Evolutionary conservation across 2,888 invertebrate species (phyloP).

Genomic region (Dicyrtoma fusca): DNA sequence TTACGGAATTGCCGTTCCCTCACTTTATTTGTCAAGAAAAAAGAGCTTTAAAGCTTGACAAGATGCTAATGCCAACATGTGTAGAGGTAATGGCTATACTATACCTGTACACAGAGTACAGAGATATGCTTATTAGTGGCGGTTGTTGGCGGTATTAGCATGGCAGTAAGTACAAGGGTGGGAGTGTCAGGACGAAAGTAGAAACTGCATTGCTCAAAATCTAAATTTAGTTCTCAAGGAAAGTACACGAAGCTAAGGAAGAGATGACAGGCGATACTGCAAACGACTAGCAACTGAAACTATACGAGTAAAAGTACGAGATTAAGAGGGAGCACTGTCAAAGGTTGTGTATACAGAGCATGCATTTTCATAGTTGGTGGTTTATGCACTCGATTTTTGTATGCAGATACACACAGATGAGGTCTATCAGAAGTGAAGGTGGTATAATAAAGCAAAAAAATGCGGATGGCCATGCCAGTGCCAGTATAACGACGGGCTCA

Average conservation of each 20-base stretch:
- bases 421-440: no score
- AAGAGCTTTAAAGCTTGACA: not conserved
- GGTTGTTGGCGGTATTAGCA: not conserved
- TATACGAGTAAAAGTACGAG: not conserved
- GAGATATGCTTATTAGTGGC: no score
- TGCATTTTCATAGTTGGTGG: no score
- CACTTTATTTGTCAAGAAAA: constrained; percentile 25
- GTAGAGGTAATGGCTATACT: not conserved
- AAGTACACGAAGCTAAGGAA: not conserved
- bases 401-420: no score
- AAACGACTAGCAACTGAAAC: not conserved
- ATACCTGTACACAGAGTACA: no score
- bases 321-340: not conserved
- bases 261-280: not conserved
- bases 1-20: not conserved
- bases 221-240: constrained; percentile 10
- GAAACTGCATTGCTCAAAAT: constrained; percentile 5
- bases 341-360: not conserved
- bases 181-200: not conserved
- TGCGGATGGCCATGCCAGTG: no score
- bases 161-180: not conserved
- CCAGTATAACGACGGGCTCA: no score
- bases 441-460: no score
- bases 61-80: not conserved
- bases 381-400: no score